Evolutionary conservation across 2,797 vertebrate genomes (phyloP), one percentile per base, ranked within the genome.

Genomic region (Chelon auratus): DNA sequence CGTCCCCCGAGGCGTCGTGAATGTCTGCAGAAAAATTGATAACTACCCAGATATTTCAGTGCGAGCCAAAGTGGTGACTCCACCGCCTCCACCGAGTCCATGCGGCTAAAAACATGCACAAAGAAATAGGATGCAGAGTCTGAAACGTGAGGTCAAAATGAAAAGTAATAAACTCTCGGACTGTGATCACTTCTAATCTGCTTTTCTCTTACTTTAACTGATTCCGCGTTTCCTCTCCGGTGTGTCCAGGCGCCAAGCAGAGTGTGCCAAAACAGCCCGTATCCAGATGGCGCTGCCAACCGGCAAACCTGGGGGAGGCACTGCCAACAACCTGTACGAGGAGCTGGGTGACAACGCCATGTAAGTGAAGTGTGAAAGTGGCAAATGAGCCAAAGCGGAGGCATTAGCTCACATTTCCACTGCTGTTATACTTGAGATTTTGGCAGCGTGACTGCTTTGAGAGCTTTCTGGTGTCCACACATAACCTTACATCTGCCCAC

Each of bases 251-350:
- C 94, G 97, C 42, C 98, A 99, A 89, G 96, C 96, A 6, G 98
- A 99, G 71, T 99, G 98, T 71, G 97, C 97, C 83, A 99, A 99
- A 95, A 98, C 97, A 2, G 97, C 97, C 0, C 94, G 96, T 9
- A 98, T 99, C 86, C 98, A 99, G 94, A 96, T 98, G 90, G 95
- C 97, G 0, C 78, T 99, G 68, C 97, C 98, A 9, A 93, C 96
- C 1, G 95, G 96, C 75, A 99, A 99, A 94, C 94, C 96, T 0
- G 89, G 93, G 4, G 94, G 93, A 13, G 86, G 94, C 0, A 85
- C 96, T 17, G 91, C 96, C 40, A 96, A 96, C 65, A 98, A 99
- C 92, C 95, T 99, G 81, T 99, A 99, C 0, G 97, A 99, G 81
- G 97, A 99, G 83, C 95, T 98, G 3, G 97, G 97, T 0, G 97